A percentile compares a stretch with the other conserved stretches of the same genome.
These are phyloP conservation scores for Dinothrombium tinctorium DNA, from an alignment of 1,140 invertebrate species.

Conservation along the genomic window DNA sequence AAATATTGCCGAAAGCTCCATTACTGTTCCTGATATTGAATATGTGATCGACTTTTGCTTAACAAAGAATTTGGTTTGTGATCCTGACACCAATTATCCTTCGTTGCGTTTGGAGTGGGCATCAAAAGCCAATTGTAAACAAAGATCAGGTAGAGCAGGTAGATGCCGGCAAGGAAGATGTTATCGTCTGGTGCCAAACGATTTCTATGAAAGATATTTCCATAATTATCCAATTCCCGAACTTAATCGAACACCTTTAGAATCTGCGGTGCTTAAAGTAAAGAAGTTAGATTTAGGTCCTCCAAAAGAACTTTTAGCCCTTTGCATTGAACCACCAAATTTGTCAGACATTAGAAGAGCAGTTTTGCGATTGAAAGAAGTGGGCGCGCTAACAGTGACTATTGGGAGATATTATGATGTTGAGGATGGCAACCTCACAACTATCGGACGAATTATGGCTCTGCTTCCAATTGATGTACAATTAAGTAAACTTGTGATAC, in stretches of 20 bases:
- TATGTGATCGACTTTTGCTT: constrained; percentile 93
- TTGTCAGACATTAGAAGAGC: constrained; percentile 52
- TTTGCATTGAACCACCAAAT: constrained; percentile 66
- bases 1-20: constrained; percentile 89
- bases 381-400: constrained; percentile 33
- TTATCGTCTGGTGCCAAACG: constrained; percentile 49
- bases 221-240: constrained; percentile 38
- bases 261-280: constrained; percentile 50
- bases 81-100: constrained; percentile 84
- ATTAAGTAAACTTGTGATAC: constrained; percentile 54
- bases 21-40: constrained; percentile 75
- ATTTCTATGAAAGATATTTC: constrained; percentile 33
- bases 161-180: constrained; percentile 46
- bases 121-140: constrained; percentile 85
- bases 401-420: constrained; percentile 25
- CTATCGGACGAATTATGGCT: constrained; percentile 57
- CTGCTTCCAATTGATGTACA: constrained; percentile 54
- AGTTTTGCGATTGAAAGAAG: constrained; percentile 48
- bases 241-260: constrained; percentile 44
- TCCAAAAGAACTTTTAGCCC: constrained; percentile 50
- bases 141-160: constrained; percentile 77
- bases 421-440: constrained; percentile 65
- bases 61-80: constrained; percentile 65
- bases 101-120: constrained; percentile 80
- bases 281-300: constrained; percentile 59